phyloP scores from a whole-genome alignment of 1,140 invertebrate genomes.

The Diachasmimorpha longicaudata region DNA sequence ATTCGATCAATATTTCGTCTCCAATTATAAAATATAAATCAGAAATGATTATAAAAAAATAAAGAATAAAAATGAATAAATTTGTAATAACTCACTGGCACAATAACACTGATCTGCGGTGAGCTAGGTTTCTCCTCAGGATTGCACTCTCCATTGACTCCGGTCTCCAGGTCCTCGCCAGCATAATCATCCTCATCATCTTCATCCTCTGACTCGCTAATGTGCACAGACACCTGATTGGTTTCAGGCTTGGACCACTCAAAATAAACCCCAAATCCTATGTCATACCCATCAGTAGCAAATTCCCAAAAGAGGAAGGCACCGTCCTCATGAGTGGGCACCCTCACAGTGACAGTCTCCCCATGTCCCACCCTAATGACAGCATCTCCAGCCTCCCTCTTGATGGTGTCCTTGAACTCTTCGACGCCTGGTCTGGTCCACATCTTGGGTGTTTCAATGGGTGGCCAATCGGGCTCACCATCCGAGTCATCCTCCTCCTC shows the following conservation, averaged over 20 bases:
- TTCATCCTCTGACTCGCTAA: conserved; percentile 92
- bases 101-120: conserved; percentile 55
- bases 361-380: conserved; percentile 96
- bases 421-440: conserved; percentile 94
- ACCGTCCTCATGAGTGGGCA: conserved; percentile 95
- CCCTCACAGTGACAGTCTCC: conserved; percentile 95
- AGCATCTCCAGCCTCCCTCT: conserved; percentile 89
- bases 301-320: conserved; percentile 99
- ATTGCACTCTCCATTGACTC: conserved; percentile 42
- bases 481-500: conserved; percentile 56
- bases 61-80: no score
- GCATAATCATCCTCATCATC: conserved; percentile 81
- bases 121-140: conserved; percentile 50
- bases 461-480: conserved; percentile 55
- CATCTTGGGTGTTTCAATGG: conserved; percentile 85
- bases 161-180: conserved; percentile 66
- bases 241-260: conserved; percentile 92
- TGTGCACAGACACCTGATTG: conserved; percentile 85
- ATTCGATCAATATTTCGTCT: not conserved
- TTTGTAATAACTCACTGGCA: conserved; percentile 49
- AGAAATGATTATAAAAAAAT: not conserved
- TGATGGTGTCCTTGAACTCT: conserved; percentile 89
- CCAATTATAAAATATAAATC: no score
- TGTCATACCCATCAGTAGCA: conserved; percentile 97
- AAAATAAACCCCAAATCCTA: conserved; percentile 98